Evolutionary conservation across 2,797 vertebrate genomes (phyloP).

Genomic region (Heterohyrax brucei): DNA sequence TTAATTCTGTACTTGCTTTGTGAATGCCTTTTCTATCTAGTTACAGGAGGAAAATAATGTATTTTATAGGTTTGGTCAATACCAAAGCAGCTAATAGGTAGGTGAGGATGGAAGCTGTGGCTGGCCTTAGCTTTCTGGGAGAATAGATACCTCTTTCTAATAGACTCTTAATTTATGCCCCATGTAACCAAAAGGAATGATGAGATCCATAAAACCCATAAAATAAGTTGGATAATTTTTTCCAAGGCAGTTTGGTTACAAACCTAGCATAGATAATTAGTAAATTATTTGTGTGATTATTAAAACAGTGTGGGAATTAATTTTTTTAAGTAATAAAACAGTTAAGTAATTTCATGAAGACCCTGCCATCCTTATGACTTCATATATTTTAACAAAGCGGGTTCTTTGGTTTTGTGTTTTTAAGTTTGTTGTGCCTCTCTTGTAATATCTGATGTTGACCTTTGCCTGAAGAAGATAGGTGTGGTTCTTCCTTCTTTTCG

Average conservation of each 20-base stretch:
- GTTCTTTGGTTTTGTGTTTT: neutral
- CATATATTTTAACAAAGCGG: neutral
- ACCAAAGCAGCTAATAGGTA: neutral
- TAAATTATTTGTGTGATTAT: neutral
- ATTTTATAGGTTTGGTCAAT: neutral
- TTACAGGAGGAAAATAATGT: neutral
- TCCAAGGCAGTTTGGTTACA: neutral
- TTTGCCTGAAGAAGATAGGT: neutral
- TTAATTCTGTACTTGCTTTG: neutral
- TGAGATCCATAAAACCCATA: neutral
- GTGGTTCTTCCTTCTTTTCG: neutral
- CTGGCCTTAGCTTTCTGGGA: neutral
- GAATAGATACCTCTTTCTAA: neutral
- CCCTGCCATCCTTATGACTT: neutral
- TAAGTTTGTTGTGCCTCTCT: neutral
- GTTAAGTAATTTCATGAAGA: neutral
- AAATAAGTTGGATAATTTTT: neutral
- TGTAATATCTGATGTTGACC: neutral
- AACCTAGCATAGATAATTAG: neutral
- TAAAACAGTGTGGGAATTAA: neutral
- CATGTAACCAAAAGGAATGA: slow-evolving; percentile 19
- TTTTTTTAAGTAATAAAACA: neutral
- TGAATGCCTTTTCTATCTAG: neutral
- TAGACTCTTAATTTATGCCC: neutral
- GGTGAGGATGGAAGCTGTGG: neutral